Evolutionary conservation across 2,888 invertebrate genomes (phyloP).

Genomic region (Petrophora chlorosata): DNA sequence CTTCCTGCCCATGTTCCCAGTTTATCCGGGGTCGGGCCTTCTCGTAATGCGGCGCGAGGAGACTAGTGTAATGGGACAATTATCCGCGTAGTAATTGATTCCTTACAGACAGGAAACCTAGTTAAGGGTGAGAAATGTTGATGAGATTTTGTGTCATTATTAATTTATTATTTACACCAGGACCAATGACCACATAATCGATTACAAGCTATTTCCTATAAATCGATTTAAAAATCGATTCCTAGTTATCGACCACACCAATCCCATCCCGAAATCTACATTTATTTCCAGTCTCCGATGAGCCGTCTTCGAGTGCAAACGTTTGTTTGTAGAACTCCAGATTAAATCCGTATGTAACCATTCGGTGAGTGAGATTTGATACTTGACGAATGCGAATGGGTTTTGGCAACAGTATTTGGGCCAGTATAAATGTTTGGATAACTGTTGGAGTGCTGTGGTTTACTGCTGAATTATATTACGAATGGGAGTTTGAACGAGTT

Average conservation of each 20-base stretch:
- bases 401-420: constrained; percentile 41
- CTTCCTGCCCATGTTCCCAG: no score
- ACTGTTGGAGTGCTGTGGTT: constrained; percentile 32
- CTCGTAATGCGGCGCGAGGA: no score
- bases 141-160: no score
- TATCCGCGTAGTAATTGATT: no score
- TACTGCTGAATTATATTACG: constrained; percentile 25
- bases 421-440: constrained; percentile 38
- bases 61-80: no score
- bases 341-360: constrained; percentile 22
- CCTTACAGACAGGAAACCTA: no score
- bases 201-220: no score
- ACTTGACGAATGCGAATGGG: constrained; percentile 37
- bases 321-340: constrained; percentile 19
- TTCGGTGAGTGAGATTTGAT: constrained; percentile 35
- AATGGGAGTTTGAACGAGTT: constrained; percentile 18
- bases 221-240: constrained; percentile 35
- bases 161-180: no score
- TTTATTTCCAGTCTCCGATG: constrained; percentile 55
- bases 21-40: no score
- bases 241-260: constrained; percentile 41
- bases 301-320: constrained; percentile 16
- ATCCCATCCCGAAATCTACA: constrained; percentile 56
- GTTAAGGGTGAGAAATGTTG: no score
- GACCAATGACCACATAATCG: no score